These are phyloP conservation scores for Pelobates cultripes DNA, from an alignment of 2,797 vertebrate species.

Conservation along the genomic window DNA sequence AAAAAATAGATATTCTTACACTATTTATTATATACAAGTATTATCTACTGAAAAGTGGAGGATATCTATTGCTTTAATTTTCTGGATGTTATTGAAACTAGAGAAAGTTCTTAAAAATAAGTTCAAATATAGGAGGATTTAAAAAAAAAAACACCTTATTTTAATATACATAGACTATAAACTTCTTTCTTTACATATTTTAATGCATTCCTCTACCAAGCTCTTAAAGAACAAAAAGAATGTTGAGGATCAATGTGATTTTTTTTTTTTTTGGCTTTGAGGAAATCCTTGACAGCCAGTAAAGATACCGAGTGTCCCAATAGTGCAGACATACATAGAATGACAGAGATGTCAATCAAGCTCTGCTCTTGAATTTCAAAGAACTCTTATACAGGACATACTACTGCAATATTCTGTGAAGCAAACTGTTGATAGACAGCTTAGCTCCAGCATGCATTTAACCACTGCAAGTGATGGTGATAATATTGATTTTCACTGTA, in stretches of 20 bases:
- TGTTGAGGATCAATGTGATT: not conserved
- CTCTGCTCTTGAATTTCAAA: not conserved
- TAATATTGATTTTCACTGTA: not conserved
- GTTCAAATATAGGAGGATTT: no score
- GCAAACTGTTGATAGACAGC: not conserved
- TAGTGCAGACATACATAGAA: not conserved
- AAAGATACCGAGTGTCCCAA: not conserved
- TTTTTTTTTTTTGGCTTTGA: not conserved
- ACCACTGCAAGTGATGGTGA: not conserved
- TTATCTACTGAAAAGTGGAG: no score
- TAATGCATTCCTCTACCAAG: not conserved
- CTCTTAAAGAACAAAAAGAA: not conserved
- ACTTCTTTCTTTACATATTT: not conserved
- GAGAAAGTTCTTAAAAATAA: no score
- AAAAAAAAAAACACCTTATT: not conserved
- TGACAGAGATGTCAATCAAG: slow-evolving; percentile 7
- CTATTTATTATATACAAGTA: no score
- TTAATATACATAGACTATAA: not conserved
- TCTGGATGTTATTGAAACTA: no score
- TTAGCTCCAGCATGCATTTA: not conserved
- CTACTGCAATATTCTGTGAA: not conserved
- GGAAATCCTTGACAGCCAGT: not conserved
- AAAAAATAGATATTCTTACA: no score
- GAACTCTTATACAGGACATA: not conserved
- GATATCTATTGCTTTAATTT: no score